Percentiles rank a stretch among this genome's conserved stretches.
Evolutionary conservation across 1,140 invertebrate genomes (phyloP).

Genomic region (Pachyrhynchus sulphureomaculatus): DNA sequence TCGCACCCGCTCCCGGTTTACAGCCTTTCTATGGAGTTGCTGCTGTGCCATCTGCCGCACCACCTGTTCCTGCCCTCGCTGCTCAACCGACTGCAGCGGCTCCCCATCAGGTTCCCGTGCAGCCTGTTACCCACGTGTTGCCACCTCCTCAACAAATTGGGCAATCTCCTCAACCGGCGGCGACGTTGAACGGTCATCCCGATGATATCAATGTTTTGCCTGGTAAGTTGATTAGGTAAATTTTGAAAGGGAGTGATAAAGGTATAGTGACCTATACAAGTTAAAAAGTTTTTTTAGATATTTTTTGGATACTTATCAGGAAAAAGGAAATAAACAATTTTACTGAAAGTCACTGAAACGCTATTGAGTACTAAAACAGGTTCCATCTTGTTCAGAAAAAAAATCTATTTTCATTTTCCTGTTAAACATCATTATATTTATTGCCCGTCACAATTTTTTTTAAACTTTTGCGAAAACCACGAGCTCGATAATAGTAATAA

Average conservation of each 20-base stretch:
- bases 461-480: too few relatives aligned
- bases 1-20: conserved; percentile 39
- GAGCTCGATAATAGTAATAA: too few relatives aligned
- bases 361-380: too few relatives aligned
- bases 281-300: too few relatives aligned
- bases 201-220: conserved; percentile 46
- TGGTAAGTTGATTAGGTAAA: conserved; percentile 26
- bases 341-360: too few relatives aligned
- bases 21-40: conserved; percentile 18
- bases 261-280: too few relatives aligned
- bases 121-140: conserved; percentile 8
- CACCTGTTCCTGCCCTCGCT: conserved; percentile 10
- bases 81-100: conserved; percentile 9
- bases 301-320: too few relatives aligned
- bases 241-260: not conserved
- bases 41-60: conserved; percentile 11
- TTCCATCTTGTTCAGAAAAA: too few relatives aligned
- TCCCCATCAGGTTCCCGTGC: conserved; percentile 6
- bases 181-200: conserved; percentile 54
- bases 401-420: too few relatives aligned
- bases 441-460: too few relatives aligned
- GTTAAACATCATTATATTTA: too few relatives aligned
- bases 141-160: conserved; percentile 29
- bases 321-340: too few relatives aligned
- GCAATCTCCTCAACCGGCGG: conserved; percentile 42